A percentile compares a stretch with the other conserved stretches of the same genome.
Evolutionary conservation across 2,113 vertebrate species (phyloP).

Genomic region (Numida meleagris): DNA sequence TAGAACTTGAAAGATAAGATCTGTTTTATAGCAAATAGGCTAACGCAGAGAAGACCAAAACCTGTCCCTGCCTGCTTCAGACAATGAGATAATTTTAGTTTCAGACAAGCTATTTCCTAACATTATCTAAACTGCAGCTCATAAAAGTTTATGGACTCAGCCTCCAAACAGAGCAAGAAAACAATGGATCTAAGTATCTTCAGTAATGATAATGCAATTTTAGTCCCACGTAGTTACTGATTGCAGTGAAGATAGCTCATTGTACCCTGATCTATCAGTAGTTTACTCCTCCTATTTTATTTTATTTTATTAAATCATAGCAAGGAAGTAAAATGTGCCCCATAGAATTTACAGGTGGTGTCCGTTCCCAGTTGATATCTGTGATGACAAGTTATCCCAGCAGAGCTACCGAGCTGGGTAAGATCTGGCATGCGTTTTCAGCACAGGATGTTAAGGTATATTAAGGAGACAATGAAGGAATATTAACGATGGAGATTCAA

Average conservation of each 20-base stretch:
- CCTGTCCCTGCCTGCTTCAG: conserved; percentile 46
- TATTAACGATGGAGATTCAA: background rate
- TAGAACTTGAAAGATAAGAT: conserved; percentile 37
- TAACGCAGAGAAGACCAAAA: conserved; percentile 30
- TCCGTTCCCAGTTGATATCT: background rate
- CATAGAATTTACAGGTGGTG: background rate
- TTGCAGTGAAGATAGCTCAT: background rate
- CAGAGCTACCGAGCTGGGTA: background rate
- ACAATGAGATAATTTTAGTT: conserved; percentile 67
- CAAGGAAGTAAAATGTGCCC: background rate
- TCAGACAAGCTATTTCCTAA: conserved; percentile 60
- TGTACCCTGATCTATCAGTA: background rate
- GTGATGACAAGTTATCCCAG: background rate
- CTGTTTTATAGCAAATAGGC: conserved; percentile 27
- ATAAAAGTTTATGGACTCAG: conserved; percentile 61
- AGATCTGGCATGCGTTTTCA: background rate
- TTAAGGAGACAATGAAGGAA: background rate
- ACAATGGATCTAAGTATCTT: conserved; percentile 29
- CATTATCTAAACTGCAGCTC: conserved; percentile 65
- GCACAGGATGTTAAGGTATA: background rate
- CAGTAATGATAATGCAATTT: background rate
- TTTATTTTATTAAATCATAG: background rate
- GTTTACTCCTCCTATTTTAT: background rate
- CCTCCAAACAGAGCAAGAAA: background rate
- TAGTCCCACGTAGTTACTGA: background rate